Conservation (phyloP, 2,113 vertebrate genomes). For the Centrocercus urophasianus region DNA sequence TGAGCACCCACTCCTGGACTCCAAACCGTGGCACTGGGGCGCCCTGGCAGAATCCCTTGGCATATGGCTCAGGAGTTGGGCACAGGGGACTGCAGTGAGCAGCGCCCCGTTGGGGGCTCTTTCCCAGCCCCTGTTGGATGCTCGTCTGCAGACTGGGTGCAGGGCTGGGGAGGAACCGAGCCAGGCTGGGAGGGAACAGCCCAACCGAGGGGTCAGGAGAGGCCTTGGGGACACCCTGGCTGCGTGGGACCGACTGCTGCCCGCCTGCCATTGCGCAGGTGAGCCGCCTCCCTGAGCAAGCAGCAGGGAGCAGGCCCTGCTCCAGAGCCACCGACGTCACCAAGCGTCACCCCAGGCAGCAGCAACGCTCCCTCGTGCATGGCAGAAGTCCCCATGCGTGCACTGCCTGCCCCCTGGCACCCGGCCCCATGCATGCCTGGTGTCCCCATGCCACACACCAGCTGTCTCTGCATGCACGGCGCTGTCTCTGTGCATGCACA, state of each 20-base stretch:
- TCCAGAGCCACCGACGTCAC: constrained; percentile 38
- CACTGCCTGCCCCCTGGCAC: background rate
- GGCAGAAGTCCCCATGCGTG: background rate
- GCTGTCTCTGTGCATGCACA: background rate
- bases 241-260: background rate
- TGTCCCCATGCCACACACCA: background rate
- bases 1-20: background rate
- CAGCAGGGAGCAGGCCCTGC: constrained; percentile 42
- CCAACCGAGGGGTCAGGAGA: background rate
- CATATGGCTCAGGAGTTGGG: background rate
- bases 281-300: constrained; percentile 30
- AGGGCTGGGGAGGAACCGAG: background rate
- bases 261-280: background rate
- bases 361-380: background rate
- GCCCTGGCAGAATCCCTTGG: background rate
- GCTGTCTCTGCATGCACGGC: background rate
- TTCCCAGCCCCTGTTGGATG: fast-evolving
- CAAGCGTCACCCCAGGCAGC: background rate
- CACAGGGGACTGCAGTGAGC: background rate
- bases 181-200: background rate
- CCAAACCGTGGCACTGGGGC: background rate
- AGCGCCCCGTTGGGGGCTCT: background rate
- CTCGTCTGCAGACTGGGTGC: fast-evolving
- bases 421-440: fast-evolving
- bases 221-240: background rate